Evolutionary conservation across 2,113 vertebrate genomes (phyloP).

Genomic region (Callorhinus ursinus): DNA sequence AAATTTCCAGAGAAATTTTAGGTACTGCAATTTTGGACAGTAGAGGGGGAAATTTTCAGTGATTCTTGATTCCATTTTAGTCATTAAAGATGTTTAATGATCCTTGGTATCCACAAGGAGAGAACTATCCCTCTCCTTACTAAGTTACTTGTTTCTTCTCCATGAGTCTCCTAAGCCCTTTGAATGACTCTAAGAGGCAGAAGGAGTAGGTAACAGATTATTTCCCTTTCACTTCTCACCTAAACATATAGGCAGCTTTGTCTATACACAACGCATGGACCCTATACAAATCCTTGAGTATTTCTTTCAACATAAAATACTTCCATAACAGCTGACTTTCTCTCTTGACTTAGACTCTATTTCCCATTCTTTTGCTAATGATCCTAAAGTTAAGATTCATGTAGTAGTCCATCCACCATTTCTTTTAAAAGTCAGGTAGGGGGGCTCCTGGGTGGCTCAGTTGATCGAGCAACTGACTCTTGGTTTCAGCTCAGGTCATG

Average conservation of each 20-base stretch:
- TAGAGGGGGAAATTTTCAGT: background rate
- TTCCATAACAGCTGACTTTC: background rate
- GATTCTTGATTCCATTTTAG: background rate
- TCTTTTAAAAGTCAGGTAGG: background rate
- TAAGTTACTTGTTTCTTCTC: background rate
- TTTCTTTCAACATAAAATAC: background rate
- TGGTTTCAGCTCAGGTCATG: background rate
- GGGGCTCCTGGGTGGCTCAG: background rate
- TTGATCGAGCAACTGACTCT: background rate
- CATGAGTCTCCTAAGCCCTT: background rate
- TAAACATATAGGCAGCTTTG: background rate
- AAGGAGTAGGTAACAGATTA: background rate
- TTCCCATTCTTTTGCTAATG: background rate
- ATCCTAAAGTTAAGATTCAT: background rate
- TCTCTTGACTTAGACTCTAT: background rate
- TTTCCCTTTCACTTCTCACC: background rate
- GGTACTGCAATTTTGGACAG: background rate
- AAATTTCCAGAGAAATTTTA: background rate
- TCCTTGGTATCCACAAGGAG: background rate
- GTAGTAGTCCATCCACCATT: background rate
- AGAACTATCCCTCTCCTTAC: background rate
- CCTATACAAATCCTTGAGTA: background rate
- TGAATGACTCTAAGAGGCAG: background rate
- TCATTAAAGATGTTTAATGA: background rate
- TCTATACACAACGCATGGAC: background rate